Evolutionary conservation across 2,113 vertebrate species (phyloP).

Genomic region (Thymallus thymallus): DNA sequence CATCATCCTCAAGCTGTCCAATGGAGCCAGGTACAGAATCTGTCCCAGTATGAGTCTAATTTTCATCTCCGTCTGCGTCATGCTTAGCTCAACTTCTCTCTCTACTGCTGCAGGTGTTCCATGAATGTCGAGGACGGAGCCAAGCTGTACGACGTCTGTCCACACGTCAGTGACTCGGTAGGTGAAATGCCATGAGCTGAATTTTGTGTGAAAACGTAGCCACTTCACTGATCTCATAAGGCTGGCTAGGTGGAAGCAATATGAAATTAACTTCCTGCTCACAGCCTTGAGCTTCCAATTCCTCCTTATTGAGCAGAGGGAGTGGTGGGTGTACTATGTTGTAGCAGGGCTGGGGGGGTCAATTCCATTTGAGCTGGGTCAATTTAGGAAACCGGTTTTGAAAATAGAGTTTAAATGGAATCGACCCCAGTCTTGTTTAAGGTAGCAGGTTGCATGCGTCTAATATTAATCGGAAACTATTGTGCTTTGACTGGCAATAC

Average conservation of each 20-base stretch:
- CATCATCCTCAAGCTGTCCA: constrained; percentile 95
- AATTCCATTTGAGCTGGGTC: background rate
- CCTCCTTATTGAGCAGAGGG: too few relatives aligned
- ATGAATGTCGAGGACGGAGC: constrained; percentile 97
- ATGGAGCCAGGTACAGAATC: constrained; percentile 87
- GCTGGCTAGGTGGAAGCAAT: too few relatives aligned
- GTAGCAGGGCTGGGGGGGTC: background rate
- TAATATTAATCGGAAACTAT: too few relatives aligned
- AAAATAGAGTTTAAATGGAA: background rate
- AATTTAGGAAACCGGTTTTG: background rate
- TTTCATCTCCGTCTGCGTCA: too few relatives aligned
- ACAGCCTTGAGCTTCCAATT: too few relatives aligned
- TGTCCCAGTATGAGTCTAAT: background rate
- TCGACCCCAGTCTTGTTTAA: background rate
- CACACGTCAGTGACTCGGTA: constrained; percentile 96
- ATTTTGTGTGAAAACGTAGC: background rate
- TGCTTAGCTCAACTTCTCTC: background rate
- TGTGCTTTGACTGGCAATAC: too few relatives aligned
- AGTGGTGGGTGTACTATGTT: background rate
- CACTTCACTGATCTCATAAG: too few relatives aligned
- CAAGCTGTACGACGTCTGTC: constrained; percentile 96
- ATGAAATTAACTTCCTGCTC: too few relatives aligned
- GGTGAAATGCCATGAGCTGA: constrained; percentile 26
- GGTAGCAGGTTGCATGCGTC: background rate
- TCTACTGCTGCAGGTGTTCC: constrained; percentile 81